A percentile compares a stretch with the other conserved stretches of the same genome.
phyloP scores from a whole-genome alignment of 1,140 invertebrate genomes.

The Acromyrmex heyeri region DNA sequence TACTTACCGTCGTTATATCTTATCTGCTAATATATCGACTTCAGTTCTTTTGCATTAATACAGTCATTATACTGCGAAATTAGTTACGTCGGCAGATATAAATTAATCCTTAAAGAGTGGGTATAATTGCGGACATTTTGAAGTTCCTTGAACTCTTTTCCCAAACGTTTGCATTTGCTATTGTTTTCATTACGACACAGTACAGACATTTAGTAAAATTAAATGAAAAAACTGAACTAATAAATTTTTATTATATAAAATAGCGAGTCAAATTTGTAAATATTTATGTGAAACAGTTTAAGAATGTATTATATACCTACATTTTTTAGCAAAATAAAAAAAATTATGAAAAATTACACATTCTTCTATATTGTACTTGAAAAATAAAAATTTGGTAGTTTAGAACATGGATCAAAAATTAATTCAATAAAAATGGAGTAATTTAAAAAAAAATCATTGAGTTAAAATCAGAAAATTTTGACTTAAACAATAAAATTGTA shows the following conservation, averaged over 20 bases:
- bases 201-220: not conserved
- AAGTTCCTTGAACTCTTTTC: not conserved
- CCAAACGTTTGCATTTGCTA: not conserved
- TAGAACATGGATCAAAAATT: too few relatives aligned
- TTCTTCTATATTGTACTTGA: too few relatives aligned
- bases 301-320: too few relatives aligned
- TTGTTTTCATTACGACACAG: not conserved
- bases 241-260: not conserved
- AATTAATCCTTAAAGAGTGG: slow-evolving; percentile 14
- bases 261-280: not conserved
- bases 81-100: slow-evolving; percentile 22
- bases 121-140: not conserved
- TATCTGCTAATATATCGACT: slow-evolving; percentile 30
- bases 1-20: slow-evolving; percentile 15
- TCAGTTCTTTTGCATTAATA: slow-evolving; percentile 14
- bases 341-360: too few relatives aligned
- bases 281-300: not conserved
- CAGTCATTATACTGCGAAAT: not conserved
- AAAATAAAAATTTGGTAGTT: too few relatives aligned
- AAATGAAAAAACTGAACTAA: not conserved
- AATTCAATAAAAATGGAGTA: too few relatives aligned
- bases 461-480: too few relatives aligned
- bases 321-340: too few relatives aligned
- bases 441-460: too few relatives aligned
- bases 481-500: too few relatives aligned